A percentile compares a stretch with the other conserved stretches of the same genome.
Evolutionary conservation across 37 sponge, comb jelly and placozoan genomes (phyloP).

Genomic region (Eunapius fragilis): DNA sequence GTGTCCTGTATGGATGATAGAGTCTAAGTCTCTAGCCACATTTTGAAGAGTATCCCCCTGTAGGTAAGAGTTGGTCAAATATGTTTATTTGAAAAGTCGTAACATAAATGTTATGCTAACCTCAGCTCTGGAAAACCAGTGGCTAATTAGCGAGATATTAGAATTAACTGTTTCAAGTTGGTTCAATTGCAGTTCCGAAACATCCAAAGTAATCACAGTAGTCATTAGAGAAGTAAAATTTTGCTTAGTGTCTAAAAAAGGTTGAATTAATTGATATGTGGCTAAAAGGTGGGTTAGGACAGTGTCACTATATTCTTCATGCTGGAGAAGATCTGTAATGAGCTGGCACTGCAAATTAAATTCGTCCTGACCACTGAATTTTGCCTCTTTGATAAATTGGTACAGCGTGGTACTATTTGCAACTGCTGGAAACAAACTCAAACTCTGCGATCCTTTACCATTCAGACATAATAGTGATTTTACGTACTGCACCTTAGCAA

Average conservation of each 20-base stretch:
- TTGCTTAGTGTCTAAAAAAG: conserved; percentile 67
- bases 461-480: conserved; percentile 22
- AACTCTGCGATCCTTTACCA: neutral
- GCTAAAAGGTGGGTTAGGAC: conserved; percentile 82
- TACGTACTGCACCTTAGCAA: conserved; percentile 44
- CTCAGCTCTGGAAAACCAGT: conserved; percentile 89
- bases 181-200: conserved; percentile 24
- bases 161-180: conserved; percentile 80
- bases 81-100: no score
- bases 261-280: conserved; percentile 75
- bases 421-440: conserved; percentile 59
- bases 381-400: conserved; percentile 58
- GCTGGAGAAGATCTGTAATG: conserved; percentile 77
- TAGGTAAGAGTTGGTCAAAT: neutral
- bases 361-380: conserved; percentile 55
- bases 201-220: conserved; percentile 41
- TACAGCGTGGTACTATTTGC: conserved; percentile 64
- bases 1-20: conserved; percentile 69
- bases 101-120: conserved; percentile 3
- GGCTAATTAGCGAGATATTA: conserved; percentile 76
- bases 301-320: conserved; percentile 88
- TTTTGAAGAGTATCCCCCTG: no score
- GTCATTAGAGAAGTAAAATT: conserved; percentile 64
- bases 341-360: conserved; percentile 71
- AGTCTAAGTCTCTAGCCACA: conserved; percentile 71